A percentile compares a stretch with the other conserved stretches of the same genome.
phyloP scores from a whole-genome alignment of 2,888 invertebrate species.

The Scaptomyza flava region DNA sequence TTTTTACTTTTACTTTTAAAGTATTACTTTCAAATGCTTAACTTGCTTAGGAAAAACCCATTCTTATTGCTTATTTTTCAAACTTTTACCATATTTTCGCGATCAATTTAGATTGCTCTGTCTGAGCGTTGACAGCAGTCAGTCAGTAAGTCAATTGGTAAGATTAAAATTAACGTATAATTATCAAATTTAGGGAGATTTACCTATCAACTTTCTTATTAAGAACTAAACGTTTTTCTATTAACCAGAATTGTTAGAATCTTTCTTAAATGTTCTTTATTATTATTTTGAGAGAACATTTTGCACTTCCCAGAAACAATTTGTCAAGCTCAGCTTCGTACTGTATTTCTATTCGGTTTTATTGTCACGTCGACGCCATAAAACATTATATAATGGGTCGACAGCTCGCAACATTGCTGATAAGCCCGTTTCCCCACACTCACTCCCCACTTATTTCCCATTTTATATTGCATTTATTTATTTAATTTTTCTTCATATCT shows the following conservation, averaged over 20 bases:
- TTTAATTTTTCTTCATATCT: not conserved
- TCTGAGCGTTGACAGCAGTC: not conserved
- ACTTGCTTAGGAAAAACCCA: too few species aligned
- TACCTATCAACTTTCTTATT: too few species aligned
- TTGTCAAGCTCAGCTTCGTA: constrained; percentile 6
- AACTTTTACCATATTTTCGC: not conserved
- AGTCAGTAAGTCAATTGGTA: not conserved
- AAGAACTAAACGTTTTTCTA: too few species aligned
- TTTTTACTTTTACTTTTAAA: too few species aligned
- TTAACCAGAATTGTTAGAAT: too few species aligned
- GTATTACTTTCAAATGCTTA: too few species aligned
- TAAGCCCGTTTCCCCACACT: constrained; percentile 21
- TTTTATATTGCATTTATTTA: not conserved
- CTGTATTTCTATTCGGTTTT: constrained; percentile 35
- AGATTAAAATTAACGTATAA: too few species aligned
- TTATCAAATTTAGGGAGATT: too few species aligned
- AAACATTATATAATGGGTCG: constrained; percentile 61
- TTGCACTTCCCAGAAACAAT: not conserved
- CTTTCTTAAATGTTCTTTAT: not conserved
- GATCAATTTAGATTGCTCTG: too few species aligned
- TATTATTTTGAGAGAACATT: too few species aligned
- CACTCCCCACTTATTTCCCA: not conserved
- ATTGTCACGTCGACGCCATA: constrained; percentile 67
- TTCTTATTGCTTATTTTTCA: too few species aligned
- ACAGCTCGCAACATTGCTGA: constrained; percentile 29